These are phyloP conservation scores for Aphyosemion australe DNA, from an alignment of 2,113 vertebrate species.

Conservation along the genomic window DNA sequence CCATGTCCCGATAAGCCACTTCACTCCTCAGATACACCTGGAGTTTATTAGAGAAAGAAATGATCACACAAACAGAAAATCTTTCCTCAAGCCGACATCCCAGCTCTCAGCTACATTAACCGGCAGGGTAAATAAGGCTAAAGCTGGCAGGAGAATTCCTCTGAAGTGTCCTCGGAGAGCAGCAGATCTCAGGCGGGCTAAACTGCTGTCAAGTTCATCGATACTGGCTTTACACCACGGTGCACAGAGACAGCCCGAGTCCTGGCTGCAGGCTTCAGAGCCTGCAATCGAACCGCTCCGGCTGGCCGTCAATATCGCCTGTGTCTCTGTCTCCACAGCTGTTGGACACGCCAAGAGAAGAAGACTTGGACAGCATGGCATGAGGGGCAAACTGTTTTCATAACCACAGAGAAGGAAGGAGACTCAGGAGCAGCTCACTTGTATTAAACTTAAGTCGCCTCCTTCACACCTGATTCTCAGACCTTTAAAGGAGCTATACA, in stretches of 20 bases:
- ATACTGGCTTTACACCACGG: constrained; percentile 63
- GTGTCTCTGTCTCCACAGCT: constrained; percentile 40
- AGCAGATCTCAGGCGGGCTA: constrained; percentile 60
- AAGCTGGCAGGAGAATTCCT: constrained; percentile 41
- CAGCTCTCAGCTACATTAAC: constrained; percentile 25
- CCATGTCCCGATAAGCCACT: background rate
- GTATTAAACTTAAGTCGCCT: background rate
- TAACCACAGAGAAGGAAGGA: constrained; percentile 18
- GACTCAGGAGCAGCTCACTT: constrained; percentile 2
- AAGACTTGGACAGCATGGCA: constrained; percentile 2
- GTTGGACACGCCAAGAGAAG: constrained; percentile 30
- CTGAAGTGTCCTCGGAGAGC: constrained; percentile 56
- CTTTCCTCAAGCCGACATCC: constrained; percentile 12
- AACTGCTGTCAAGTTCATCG: constrained; percentile 75
- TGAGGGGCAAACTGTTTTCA: constrained; percentile 13
- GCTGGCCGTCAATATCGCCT: constrained; percentile 53
- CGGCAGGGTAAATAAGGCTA: constrained; percentile 43
- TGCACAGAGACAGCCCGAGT: constrained; percentile 65
- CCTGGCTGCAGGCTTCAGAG: constrained; percentile 47
- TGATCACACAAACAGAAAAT: constrained; percentile 13
- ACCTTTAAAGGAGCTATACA: constrained; percentile 17
- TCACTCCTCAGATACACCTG: background rate
- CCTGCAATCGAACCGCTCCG: constrained; percentile 53
- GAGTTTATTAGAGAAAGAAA: background rate
- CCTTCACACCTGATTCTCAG: constrained; percentile 27